phyloP scores from a whole-genome alignment of 2,113 vertebrate genomes.

The Butastur rufipennis region DNA sequence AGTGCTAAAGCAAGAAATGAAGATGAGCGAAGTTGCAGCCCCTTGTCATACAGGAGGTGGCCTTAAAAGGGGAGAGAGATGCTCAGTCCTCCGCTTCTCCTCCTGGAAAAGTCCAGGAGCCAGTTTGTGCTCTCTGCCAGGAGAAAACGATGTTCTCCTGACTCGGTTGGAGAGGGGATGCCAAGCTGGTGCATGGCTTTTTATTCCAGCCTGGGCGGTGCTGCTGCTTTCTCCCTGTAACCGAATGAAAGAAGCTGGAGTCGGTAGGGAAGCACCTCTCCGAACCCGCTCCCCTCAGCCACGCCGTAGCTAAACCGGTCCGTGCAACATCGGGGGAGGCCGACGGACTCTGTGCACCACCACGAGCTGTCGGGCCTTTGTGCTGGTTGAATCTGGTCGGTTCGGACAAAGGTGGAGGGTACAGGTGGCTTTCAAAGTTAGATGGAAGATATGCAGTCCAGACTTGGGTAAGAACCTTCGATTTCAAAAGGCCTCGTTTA shows the following conservation, averaged over 20 bases:
- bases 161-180: rapidly evolving
- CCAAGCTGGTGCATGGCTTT: background rate
- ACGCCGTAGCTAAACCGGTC: rapidly evolving
- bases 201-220: background rate
- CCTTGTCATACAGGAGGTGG: background rate
- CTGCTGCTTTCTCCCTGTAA: background rate
- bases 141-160: background rate
- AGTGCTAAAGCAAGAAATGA: background rate
- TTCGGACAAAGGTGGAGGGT: background rate
- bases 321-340: background rate
- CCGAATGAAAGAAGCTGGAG: background rate
- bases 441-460: background rate
- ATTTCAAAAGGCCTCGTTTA: slow-evolving; percentile 23
- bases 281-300: rapidly evolving
- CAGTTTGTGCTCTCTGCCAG: background rate
- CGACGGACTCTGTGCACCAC: background rate
- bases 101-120: background rate
- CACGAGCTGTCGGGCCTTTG: background rate
- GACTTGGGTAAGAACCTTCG: background rate
- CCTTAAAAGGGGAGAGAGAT: background rate
- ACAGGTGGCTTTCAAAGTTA: background rate
- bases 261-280: rapidly evolving
- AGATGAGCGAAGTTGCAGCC: background rate
- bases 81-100: background rate
- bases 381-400: rapidly evolving